Base-by-base conservation (phyloP, 2,797 vertebrate species). In the Eulemur coronatus region DNA sequence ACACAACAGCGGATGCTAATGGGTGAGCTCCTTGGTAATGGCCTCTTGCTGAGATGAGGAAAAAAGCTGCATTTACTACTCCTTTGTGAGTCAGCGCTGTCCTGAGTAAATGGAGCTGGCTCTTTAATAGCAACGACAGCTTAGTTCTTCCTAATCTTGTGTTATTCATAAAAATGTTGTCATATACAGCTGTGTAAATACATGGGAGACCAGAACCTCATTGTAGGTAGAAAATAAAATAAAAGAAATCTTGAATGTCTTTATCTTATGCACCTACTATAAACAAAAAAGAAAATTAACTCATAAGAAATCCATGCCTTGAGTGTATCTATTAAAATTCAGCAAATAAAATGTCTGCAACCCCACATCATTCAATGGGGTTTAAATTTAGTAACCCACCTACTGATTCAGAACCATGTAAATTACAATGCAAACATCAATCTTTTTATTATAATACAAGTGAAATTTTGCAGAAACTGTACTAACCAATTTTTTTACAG, bases 1-100 rank as follows among this genome's bases (percentile, higher is more conserved):
- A 95, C 67, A 57, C 48, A 95, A 90, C 12, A 2, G 73, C 6
- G 18, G 82, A 41, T 86, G 95, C 55, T 61, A 30, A 46, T 3
- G 12, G 78, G 20, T 57, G 61, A 95, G 48, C 28, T 92, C 22
- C 75, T 73, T 63, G 52, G 26, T 18, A 82, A 48, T 57, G 67
- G 80, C 3, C 94, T 97, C 70, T 89, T 50, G 73, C 70, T 97
- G 89, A 96, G 97, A 93, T n/a, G 94, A 97, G 55, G 70, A 15
- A 17, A 17, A 63, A 59, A 96, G 20, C 59, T 78, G 59, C 24
- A 5, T 78, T 96, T 97, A 72, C 13, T 2, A 26, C 22, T 95
- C n/a, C 70, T 91, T 75, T 76, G 81, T 91, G 92, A 92, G 82
- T 82, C 50, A 81, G 89, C 28, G 89, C 14, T 10, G 35, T 92